Conservation (phyloP, 2,797 vertebrate genomes). For the Erpetoichthys calabaricus region DNA sequence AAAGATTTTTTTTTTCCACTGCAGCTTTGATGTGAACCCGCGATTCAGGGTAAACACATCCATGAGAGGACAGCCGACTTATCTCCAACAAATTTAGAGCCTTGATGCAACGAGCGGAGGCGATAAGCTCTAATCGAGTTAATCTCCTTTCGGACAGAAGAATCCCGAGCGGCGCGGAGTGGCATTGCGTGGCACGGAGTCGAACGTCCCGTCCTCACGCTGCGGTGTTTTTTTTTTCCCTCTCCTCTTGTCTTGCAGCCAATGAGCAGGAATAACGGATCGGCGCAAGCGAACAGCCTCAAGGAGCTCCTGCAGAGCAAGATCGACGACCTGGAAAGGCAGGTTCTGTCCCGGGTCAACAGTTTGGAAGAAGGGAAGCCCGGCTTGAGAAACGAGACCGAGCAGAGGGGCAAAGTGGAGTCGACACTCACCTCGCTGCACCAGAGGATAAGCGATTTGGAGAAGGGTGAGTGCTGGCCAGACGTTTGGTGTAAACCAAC, state of each 20-base stretch:
- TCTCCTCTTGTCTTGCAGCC: constrained; percentile 49
- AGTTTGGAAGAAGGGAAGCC: constrained; percentile 74
- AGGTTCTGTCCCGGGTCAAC: constrained; percentile 86
- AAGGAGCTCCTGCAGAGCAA: constrained; percentile 90
- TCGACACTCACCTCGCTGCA: constrained; percentile 82
- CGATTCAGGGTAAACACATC: background rate
- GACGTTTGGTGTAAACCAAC: no score
- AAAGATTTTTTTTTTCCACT: no score
- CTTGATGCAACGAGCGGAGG: constrained; percentile 7
- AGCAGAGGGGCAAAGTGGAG: constrained; percentile 80
- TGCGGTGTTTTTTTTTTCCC: background rate
- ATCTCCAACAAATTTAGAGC: constrained; percentile 12
- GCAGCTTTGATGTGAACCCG: no score
- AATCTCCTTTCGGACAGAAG: constrained; percentile 11
- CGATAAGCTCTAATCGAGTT: constrained; percentile 7
- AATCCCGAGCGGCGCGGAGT: background rate
- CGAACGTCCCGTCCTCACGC: constrained; percentile 14
- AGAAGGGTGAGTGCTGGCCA: constrained; percentile 64
- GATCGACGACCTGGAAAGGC: constrained; percentile 90
- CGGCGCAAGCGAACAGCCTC: constrained; percentile 72
- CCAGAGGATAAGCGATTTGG: constrained; percentile 86
- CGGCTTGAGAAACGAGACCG: constrained; percentile 65
- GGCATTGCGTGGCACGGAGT: constrained; percentile 5
- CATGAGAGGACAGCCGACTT: constrained; percentile 8
- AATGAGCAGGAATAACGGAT: constrained; percentile 79